phyloP scores from a whole-genome alignment of 1,140 invertebrate species.

The Gryllus bimaculatus region DNA sequence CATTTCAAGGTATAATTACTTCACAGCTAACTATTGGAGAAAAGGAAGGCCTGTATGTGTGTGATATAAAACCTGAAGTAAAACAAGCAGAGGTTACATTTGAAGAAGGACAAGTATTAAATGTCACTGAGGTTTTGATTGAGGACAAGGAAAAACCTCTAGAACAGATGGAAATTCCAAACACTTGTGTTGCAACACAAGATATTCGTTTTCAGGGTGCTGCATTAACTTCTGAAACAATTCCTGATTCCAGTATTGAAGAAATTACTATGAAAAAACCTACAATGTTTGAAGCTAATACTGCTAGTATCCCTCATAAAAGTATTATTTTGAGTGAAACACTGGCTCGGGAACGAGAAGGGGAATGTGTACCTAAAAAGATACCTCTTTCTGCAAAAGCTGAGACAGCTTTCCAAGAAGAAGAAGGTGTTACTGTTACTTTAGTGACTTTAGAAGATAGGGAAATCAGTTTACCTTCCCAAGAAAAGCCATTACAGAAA shows the following conservation, averaged over 20 bases:
- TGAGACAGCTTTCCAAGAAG: slow-evolving; percentile 29
- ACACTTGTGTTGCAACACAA: slow-evolving; percentile 35
- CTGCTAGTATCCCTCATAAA: slow-evolving; percentile 25
- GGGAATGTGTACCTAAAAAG: slow-evolving; percentile 17
- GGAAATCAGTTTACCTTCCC: slow-evolving; percentile 30
- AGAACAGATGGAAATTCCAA: slow-evolving; percentile 24
- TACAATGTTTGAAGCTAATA: slow-evolving; percentile 33
- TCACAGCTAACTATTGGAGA: slow-evolving; percentile 37
- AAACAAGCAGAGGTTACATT: slow-evolving; percentile 38
- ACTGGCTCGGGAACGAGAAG: slow-evolving; percentile 23
- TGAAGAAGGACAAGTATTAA: slow-evolving; percentile 38
- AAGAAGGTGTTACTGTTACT: slow-evolving; percentile 27
- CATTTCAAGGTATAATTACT: slow-evolving; percentile 29
- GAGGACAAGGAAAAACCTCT: slow-evolving; percentile 43
- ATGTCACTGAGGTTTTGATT: slow-evolving; percentile 37
- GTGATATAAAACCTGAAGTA: slow-evolving; percentile 37
- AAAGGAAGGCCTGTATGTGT: slow-evolving; percentile 38
- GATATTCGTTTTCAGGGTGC: slow-evolving; percentile 41
- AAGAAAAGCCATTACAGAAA: slow-evolving; percentile 25
- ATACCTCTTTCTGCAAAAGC: slow-evolving; percentile 25
- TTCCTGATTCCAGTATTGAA: slow-evolving; percentile 32
- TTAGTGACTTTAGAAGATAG: slow-evolving; percentile 31
- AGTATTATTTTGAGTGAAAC: slow-evolving; percentile 27
- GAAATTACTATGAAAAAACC: slow-evolving; percentile 31
- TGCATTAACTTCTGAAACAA: slow-evolving; percentile 41